These are phyloP conservation scores for Artibeus jamaicensis DNA, from an alignment of 2,797 vertebrate species.

Conservation along the genomic window DNA sequence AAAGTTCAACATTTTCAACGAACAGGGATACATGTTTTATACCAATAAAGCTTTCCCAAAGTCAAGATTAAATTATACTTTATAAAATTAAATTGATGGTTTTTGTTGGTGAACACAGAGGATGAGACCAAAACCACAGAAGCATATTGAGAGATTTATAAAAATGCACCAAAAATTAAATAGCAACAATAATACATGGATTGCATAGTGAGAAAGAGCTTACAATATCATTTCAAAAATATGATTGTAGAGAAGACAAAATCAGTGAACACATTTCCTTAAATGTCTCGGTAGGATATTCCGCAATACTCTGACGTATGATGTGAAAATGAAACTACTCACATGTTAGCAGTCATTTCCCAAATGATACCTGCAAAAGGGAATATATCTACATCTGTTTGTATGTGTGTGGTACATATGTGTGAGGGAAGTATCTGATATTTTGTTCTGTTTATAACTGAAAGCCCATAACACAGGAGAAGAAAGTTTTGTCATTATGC, in stretches of 20 bases:
- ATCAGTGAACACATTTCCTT: background rate
- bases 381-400: background rate
- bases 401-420: background rate
- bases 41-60: background rate
- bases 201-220: background rate
- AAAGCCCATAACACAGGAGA: background rate
- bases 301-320: background rate
- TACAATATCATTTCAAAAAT: background rate
- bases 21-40: background rate
- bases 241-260: background rate
- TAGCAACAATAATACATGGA: background rate
- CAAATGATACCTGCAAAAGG: background rate
- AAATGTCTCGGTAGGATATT: background rate
- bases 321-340: background rate
- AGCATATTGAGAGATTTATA: background rate
- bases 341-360: background rate
- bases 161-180: conserved; percentile 21
- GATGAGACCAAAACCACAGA: background rate
- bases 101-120: background rate
- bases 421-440: background rate
- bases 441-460: background rate
- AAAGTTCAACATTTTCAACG: background rate
- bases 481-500: background rate
- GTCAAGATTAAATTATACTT: background rate
- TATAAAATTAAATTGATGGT: background rate